Evolutionary conservation across 2,113 vertebrate genomes (phyloP).

Genomic region (Dendrocopos noguchii): DNA sequence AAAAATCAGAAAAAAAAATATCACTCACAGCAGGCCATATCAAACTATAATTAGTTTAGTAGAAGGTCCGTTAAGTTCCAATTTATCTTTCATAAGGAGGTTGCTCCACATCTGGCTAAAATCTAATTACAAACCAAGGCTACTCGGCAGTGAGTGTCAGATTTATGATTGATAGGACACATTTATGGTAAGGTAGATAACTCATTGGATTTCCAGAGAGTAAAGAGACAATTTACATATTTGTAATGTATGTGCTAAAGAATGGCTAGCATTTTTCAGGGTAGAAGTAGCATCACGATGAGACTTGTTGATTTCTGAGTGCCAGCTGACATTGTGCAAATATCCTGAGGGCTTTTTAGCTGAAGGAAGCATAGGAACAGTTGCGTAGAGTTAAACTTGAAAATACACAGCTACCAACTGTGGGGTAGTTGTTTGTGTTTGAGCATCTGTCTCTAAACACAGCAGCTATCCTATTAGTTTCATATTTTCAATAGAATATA

Average conservation of each 20-base stretch:
- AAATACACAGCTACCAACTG: background rate
- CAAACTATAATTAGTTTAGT: background rate
- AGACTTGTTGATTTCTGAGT: background rate
- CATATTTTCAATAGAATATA: background rate
- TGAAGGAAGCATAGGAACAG: background rate
- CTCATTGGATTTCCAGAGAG: background rate
- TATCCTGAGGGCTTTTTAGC: background rate
- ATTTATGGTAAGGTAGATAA: background rate
- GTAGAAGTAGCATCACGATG: background rate
- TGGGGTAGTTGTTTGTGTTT: background rate
- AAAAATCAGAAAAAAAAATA: background rate
- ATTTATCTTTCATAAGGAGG: background rate
- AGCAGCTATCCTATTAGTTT: background rate
- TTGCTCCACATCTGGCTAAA: background rate
- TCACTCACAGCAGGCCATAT: background rate
- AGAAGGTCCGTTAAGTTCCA: background rate
- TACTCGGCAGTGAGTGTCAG: background rate
- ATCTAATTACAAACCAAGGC: background rate
- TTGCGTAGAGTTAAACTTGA: background rate
- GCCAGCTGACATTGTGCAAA: background rate
- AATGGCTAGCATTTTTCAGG: fast-evolving
- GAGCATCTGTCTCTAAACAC: background rate
- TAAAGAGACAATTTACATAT: background rate
- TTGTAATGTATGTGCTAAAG: background rate
- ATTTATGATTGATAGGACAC: background rate